Conservation (phyloP, 1,140 invertebrate genomes). For the Agrypnia vestita region DNA sequence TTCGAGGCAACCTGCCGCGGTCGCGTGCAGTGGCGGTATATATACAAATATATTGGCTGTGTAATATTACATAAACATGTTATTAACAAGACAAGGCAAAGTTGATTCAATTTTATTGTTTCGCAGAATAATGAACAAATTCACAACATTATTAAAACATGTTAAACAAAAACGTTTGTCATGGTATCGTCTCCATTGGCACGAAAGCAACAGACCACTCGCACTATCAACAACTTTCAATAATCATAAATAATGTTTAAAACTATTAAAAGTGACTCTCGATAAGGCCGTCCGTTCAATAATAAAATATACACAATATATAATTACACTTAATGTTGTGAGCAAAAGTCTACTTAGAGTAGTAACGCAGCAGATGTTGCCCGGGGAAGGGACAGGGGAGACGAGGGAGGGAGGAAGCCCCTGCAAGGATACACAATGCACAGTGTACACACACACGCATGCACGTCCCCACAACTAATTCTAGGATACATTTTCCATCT, state of each 20-base stretch:
- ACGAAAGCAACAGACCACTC: conserved; percentile 46
- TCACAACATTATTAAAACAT: conserved; percentile 34
- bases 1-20: not conserved
- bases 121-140: not conserved
- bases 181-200: conserved; percentile 43
- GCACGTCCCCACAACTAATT: conserved; percentile 49
- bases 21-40: not conserved
- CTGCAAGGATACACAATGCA: not conserved
- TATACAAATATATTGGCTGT: not conserved
- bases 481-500: conserved; percentile 56
- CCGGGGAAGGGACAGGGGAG: too few species aligned
- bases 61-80: not conserved
- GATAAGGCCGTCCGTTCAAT: not conserved
- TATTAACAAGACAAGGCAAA: not conserved
- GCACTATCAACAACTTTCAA: conserved; percentile 30
- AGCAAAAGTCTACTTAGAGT: too few species aligned
- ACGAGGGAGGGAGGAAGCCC: not conserved
- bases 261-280: conserved; percentile 21
- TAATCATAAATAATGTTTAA: conserved; percentile 30
- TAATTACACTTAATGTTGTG: too few species aligned
- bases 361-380: too few species aligned
- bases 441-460: too few species aligned
- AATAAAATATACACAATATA: too few species aligned
- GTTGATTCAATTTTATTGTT: conserved; percentile 4
- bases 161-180: conserved; percentile 38